Evolutionary conservation across 2,888 invertebrate genomes (phyloP), one percentile per base, ranked within the genome.

Genomic region (Osmoderma eremita): DNA sequence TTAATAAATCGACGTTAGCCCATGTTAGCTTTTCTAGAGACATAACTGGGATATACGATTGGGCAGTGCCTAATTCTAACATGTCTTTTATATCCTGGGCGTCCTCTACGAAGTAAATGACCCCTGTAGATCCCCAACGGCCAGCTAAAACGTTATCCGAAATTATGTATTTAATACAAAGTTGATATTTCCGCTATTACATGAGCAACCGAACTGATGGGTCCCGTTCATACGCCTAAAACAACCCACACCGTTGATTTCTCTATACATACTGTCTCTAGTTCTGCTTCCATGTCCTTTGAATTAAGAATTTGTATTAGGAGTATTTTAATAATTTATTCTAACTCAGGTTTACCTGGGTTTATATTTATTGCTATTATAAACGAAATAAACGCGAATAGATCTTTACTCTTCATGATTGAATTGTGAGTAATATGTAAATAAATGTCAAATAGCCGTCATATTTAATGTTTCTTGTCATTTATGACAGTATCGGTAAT

Each of bases 201-300:
- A 95, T 61, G 94, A 90, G 82, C 98, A 98, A 69, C 98, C 98
- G 73, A 92, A 91, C 83, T 97, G 95, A 84, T 97, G 94, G 10
- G 98, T 98, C 67, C 91, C 96, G 86, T 98, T 98, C 70, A 98
- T 84, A 69, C 95, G 87, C 71, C 96, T 87, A 79, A 95, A 95
- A 84, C 98, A 98, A 61, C 91, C 89, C 65, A 88, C 85, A 51
- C 90, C 91, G 73, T 87, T 85, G 63, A 95, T 88, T 10, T 87
- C 82, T 73, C 89, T 87, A 77, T 94, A 95, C 85, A 95, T 94
- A 83, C 90, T 90, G 77, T 91, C 90, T 78, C 89, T 90, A n/a
- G 90, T 87, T 74, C 93, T 84, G 76, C 88, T 87, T 61, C 84
- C 82, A 74, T 78, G 78, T 66, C 76, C 88, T 89, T 73, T 53